phyloP scores from a whole-genome alignment of 2,888 invertebrate species.

The Volucella bombylans region DNA sequence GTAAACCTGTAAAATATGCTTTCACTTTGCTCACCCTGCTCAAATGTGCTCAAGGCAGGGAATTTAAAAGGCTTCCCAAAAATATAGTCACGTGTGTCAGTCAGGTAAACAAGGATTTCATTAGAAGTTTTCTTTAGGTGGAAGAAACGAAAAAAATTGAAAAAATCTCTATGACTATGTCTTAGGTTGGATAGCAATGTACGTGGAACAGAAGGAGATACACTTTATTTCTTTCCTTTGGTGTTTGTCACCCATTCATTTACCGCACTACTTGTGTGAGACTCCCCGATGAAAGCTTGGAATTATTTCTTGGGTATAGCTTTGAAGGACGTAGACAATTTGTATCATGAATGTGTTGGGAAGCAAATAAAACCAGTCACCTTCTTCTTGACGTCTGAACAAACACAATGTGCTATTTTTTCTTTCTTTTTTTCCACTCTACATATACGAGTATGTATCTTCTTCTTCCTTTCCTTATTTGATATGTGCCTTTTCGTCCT shows the following conservation, averaged over 20 bases:
- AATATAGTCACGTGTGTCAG: slow-evolving; percentile 56
- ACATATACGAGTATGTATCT: neutral
- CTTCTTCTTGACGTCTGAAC: slow-evolving; percentile 44
- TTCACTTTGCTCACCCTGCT: neutral
- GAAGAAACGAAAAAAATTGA: neutral
- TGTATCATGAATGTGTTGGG: slow-evolving; percentile 28
- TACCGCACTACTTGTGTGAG: slow-evolving; percentile 25
- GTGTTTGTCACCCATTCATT: slow-evolving; percentile 14
- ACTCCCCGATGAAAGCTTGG: too few species aligned
- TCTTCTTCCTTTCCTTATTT: slow-evolving; percentile 43
- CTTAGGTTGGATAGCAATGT: slow-evolving; percentile 5
- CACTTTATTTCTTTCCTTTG: neutral
- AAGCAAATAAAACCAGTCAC: slow-evolving; percentile 25
- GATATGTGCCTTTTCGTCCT: slow-evolving; percentile 28
- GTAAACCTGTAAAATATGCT: slow-evolving; percentile 7
- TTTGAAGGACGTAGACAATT: slow-evolving; percentile 51
- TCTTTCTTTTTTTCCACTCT: slow-evolving; percentile 27
- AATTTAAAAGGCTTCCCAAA: slow-evolving; percentile 53
- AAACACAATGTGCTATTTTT: slow-evolving; percentile 46
- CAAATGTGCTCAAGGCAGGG: slow-evolving; percentile 24
- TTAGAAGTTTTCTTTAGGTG: slow-evolving; percentile 33
- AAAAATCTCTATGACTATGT: neutral
- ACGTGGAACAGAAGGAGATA: slow-evolving; percentile 3
- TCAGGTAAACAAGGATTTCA: slow-evolving; percentile 54
- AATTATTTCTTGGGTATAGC: slow-evolving; percentile 16